A percentile compares a stretch with the other conserved stretches of the same genome.
Evolutionary conservation across 2,888 invertebrate genomes (phyloP).

Genomic region (Chrysolina haemoptera): DNA sequence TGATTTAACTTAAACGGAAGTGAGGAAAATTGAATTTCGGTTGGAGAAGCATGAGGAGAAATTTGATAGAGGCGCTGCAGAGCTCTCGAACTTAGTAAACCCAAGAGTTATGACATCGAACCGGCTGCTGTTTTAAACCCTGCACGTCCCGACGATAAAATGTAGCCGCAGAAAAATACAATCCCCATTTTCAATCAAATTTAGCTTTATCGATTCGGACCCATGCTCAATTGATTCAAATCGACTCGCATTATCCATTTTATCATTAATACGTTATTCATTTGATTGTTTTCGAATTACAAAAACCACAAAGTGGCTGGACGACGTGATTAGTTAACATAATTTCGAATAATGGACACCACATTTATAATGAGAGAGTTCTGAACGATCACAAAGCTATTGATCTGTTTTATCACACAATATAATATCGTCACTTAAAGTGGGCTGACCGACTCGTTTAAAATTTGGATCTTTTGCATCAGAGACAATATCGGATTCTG

Average conservation of each 20-base stretch:
- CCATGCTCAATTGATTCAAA: background rate
- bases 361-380: too few species aligned
- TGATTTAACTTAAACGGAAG: background rate
- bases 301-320: too few species aligned
- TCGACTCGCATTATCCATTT: background rate
- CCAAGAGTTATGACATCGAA: conserved; percentile 15
- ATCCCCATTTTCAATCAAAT: conserved; percentile 6
- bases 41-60: background rate
- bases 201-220: background rate
- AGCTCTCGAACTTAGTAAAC: background rate
- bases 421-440: too few species aligned
- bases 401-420: too few species aligned
- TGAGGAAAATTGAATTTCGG: conserved; percentile 14
- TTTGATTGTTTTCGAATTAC: too few species aligned
- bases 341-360: too few species aligned
- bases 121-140: conserved; percentile 19
- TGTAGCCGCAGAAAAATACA: conserved; percentile 12
- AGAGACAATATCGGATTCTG: too few species aligned
- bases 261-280: too few species aligned
- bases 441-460: too few species aligned
- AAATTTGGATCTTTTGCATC: too few species aligned
- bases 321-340: too few species aligned
- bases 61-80: conserved; percentile 7
- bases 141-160: conserved; percentile 10
- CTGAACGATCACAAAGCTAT: too few species aligned